phyloP scores from a whole-genome alignment of 2,113 vertebrate genomes.

The Arothron firmamentum region DNA sequence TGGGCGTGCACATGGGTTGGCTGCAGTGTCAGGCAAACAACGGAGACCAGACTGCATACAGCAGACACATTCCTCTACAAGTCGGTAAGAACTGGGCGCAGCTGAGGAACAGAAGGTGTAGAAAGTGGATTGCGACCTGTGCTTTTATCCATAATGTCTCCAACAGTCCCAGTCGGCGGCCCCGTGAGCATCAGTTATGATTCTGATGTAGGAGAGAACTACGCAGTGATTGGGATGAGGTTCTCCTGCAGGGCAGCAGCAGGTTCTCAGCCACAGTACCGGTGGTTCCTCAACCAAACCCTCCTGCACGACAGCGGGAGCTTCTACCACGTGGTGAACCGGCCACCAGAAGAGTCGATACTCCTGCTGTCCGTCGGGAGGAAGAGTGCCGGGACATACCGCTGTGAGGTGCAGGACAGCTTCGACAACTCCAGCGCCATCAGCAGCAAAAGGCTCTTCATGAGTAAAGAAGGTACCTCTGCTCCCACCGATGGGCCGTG shows the following conservation, averaged over 20 bases:
- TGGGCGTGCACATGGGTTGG: constrained; percentile 21
- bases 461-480: constrained; percentile 61
- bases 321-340: constrained; percentile 43
- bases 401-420: constrained; percentile 62
- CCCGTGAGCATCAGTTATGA: constrained; percentile 45
- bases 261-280: constrained; percentile 54
- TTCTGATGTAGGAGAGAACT: constrained; percentile 34
- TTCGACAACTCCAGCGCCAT: constrained; percentile 58
- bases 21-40: constrained; percentile 61
- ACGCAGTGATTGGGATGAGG: constrained; percentile 33
- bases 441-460: constrained; percentile 32
- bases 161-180: constrained; percentile 59
- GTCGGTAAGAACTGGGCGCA: constrained; percentile 53
- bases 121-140: too few relatives aligned
- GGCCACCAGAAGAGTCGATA: constrained; percentile 14
- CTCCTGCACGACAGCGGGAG: constrained; percentile 25
- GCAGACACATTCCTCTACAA: constrained; percentile 34
- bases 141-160: not conserved
- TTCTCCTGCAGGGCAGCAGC: constrained; percentile 57
- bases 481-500: not conserved
- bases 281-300: constrained; percentile 66
- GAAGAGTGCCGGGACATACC: constrained; percentile 57
- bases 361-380: constrained; percentile 39
- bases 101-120: too few relatives aligned
- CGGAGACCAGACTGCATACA: not conserved